phyloP scores from a whole-genome alignment of 2,113 vertebrate species.

The Lepus europaeus region DNA sequence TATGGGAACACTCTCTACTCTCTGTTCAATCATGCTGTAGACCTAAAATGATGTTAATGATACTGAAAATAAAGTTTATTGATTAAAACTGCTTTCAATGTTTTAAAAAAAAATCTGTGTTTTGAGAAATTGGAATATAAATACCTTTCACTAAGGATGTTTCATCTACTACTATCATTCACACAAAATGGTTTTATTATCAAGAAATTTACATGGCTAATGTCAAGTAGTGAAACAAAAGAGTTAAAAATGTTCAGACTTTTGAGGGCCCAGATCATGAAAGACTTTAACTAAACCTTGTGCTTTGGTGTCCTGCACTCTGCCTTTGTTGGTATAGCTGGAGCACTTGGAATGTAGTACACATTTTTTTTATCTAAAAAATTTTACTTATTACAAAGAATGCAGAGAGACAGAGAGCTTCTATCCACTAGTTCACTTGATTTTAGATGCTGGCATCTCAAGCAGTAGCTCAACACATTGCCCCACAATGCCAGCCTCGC shows the following conservation, averaged over 20 bases:
- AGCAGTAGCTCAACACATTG: no score
- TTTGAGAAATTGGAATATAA: slow-evolving; percentile 6
- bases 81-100: not conserved
- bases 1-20: not conserved
- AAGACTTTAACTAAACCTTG: not conserved
- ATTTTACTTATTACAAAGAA: no score
- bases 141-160: not conserved
- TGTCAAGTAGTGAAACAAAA: not conserved
- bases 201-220: not conserved
- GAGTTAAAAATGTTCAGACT: not conserved
- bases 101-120: not conserved
- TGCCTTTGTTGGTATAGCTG: not conserved
- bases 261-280: not conserved
- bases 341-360: not conserved
- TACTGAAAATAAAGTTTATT: not conserved
- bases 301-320: not conserved
- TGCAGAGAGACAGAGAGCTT: no score
- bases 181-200: slow-evolving; percentile 23
- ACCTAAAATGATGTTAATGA: not conserved
- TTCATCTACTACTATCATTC: not conserved
- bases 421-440: no score
- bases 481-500: no score
- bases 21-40: no score
- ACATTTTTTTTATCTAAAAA: no score
- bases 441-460: no score